A percentile compares a stretch with the other conserved stretches of the same genome.
Conservation (phyloP, 2,888 invertebrate species). For the Coelopa pilipes region DNA sequence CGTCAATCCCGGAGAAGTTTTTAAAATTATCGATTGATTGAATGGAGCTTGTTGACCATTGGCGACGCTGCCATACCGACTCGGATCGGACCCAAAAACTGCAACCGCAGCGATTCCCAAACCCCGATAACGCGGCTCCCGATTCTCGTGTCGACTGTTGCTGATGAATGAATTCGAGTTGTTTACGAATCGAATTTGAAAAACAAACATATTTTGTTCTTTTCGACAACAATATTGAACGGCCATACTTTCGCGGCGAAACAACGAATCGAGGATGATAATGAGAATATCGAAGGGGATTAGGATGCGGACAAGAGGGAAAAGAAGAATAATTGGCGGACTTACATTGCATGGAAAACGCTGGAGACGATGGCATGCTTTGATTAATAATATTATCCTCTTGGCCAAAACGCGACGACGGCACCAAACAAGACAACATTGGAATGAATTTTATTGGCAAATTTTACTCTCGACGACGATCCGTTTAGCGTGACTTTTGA, state of each 20-base stretch:
- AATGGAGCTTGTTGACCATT: too few species aligned
- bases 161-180: too few species aligned
- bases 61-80: too few species aligned
- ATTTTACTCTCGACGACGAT: background rate
- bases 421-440: constrained; percentile 68
- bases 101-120: background rate
- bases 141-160: background rate
- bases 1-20: too few species aligned
- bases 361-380: constrained; percentile 67
- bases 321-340: constrained; percentile 29
- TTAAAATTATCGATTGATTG: too few species aligned
- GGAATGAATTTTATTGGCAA: constrained; percentile 54
- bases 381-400: constrained; percentile 66
- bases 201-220: background rate
- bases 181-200: background rate
- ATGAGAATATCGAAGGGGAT: background rate
- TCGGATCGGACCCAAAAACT: too few species aligned
- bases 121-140: background rate
- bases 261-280: too few species aligned
- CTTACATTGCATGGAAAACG: constrained; percentile 68
- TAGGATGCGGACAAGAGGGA: background rate
- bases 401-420: constrained; percentile 68
- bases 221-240: background rate
- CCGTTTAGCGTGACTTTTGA: background rate
- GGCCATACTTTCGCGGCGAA: background rate